Percentiles rank a stretch among this genome's conserved stretches.
Evolutionary conservation across 2,113 vertebrate species (phyloP).

Genomic region (Myiozetetes cayanensis): DNA sequence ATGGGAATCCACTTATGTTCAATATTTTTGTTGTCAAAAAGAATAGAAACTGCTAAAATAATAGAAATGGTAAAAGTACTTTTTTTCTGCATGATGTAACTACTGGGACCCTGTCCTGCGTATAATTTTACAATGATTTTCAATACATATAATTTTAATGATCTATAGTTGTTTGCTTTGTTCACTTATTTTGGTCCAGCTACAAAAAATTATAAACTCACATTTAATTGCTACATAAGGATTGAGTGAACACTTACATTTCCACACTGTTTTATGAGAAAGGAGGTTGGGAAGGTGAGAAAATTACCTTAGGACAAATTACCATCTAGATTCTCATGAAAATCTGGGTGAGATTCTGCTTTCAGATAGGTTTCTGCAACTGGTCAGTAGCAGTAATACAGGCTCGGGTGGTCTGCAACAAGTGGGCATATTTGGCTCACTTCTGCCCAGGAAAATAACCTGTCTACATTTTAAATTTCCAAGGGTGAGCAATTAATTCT

Average conservation of each 20-base stretch:
- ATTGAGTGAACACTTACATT: not conserved
- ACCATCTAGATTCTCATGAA: rapidly evolving
- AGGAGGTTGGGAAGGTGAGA: not conserved
- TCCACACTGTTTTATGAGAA: not conserved
- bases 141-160: not conserved
- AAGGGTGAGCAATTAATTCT: not conserved
- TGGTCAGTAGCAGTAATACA: not conserved
- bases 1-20: not conserved
- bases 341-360: not conserved
- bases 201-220: not conserved
- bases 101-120: not conserved
- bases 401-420: not conserved
- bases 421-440: not conserved
- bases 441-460: not conserved
- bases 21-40: not conserved
- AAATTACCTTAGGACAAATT: not conserved
- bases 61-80: not conserved
- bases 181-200: not conserved
- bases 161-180: not conserved
- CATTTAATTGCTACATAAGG: not conserved
- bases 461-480: not conserved
- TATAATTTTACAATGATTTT: not conserved
- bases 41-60: not conserved
- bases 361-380: not conserved
- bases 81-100: not conserved